Evolutionary conservation across 2,888 invertebrate species (phyloP), one percentile per base, ranked within the genome.

Genomic region (Pterostichus madidus): DNA sequence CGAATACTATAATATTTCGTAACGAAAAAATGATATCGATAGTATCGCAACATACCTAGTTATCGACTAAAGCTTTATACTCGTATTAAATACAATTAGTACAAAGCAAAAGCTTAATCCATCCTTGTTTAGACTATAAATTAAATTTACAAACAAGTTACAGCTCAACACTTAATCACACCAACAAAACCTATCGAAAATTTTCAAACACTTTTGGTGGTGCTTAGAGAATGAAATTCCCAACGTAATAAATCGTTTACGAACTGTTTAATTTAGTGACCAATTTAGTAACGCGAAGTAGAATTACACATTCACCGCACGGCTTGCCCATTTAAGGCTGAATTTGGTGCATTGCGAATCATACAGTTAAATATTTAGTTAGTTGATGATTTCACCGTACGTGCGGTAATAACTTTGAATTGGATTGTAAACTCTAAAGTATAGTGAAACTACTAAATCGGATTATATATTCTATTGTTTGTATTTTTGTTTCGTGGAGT

Each of bases 221-320:
- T 35, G 64, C n/a, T 64, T 13, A 32, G 35, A 61, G 64, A 7
- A n/a, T 13, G 35, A 32, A 64, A 64, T 64, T 46, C 73, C 49
- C 73, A 46, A 17, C 8, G 17, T 46, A 73, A 73, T 73, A 73
- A 73, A 73, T 73, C 73, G 46, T 73, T 73, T 73, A 73, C 44
- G 46, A 49, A 73, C 46, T 73, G 73, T 73, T 73, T 73, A 73
- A 73, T 73, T 73, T 73, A 73, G 73, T 73, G 46, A 73, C 73
- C 46, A 73, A 73, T 73, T 73, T 73, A 73, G 32, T 35, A 64
- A 64, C 35, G 13, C 35, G 32, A 32, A 64, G 13, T 59, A 35
- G 32, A 64, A 64, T 64, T 64, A 64, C 64, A 32, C 35, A 64
- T 64, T 64, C 64, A 64, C 64, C 6, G 32, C 64, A 35, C 64